Base-by-base conservation (phyloP, 2,888 invertebrate genomes). In the Nyleta sp. region DNA sequence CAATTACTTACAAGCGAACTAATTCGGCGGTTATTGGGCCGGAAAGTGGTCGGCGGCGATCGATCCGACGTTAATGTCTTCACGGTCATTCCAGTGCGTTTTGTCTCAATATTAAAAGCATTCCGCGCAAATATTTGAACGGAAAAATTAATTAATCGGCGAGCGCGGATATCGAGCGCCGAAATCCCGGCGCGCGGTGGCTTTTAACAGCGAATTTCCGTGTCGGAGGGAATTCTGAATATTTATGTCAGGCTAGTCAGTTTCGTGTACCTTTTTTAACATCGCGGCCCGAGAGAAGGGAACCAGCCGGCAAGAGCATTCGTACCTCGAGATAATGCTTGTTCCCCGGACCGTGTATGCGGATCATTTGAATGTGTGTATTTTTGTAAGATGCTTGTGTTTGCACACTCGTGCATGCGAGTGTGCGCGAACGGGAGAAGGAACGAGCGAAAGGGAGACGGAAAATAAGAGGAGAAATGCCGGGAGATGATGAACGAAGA, bases 171-270 rank as follows among this genome's bases (percentile, higher is more conserved):
- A 64, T 50, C 22, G 18, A 6, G 17, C 20, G 38, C 6, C 15
- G 38, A 38, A 35, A 40, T 46, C 13, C 10, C 15, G 18, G 28
- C 81, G 81, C 83, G 81, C n/a, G 80, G 5, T 81, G 79, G 83
- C 83, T 85, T 84, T 86, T 83, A 84, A 83, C 81, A 74, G 71
- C 81, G 81, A 80, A 81, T 81, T 70, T 80, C 80, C 57, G 48
- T 65, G 75, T 78, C 53, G 62, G 71, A 65, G 74, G 78, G 78
- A 81, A 75, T 78, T 81, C 70, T 81, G 77, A 82, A 83, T 83
- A 85, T 85, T 84, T 85, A 84, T 83, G 81, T 72, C 78, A 72
- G 70, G 74, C 71, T 80, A 80, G 77, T 59, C 78, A 65, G 78
- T 82, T 82, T 82, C 82, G 74, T 80, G 78, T 80, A 80, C 73